A percentile compares a stretch with the other conserved stretches of the same genome.
Conservation (phyloP, 2,113 vertebrate genomes). For the Eulemur rufifrons region DNA sequence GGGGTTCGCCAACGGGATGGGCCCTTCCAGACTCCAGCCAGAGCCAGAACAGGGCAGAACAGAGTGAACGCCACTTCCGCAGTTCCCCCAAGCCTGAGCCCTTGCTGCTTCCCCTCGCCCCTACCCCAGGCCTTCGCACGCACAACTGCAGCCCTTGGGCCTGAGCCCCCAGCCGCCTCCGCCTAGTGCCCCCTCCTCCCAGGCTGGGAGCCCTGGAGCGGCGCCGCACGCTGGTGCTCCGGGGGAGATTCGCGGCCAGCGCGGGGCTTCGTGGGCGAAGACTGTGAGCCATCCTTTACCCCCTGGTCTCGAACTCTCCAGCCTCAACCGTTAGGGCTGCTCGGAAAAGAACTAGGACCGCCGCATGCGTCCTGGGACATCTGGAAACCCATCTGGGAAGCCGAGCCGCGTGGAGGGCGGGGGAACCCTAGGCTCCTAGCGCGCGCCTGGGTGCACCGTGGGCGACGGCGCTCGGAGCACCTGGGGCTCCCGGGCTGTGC, state of each 20-base stretch:
- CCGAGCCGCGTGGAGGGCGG: background rate
- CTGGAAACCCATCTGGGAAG: background rate
- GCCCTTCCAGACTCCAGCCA: rapidly evolving
- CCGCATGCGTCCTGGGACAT: background rate
- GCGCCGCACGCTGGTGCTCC: background rate
- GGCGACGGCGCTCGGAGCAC: no score
- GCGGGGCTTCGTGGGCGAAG: background rate
- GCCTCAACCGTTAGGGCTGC: background rate
- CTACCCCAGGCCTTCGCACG: background rate
- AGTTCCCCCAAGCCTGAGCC: rapidly evolving
- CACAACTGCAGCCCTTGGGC: no score
- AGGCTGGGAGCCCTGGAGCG: no score
- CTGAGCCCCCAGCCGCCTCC: background rate
- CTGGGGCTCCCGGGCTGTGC: background rate
- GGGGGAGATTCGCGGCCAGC: rapidly evolving
- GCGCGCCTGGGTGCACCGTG: background rate
- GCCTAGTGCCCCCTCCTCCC: no score
- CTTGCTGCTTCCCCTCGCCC: background rate
- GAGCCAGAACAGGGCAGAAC: background rate
- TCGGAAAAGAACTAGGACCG: background rate
- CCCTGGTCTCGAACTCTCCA: background rate
- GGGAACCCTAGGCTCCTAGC: background rate
- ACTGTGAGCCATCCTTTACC: background rate
- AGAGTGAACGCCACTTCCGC: background rate
- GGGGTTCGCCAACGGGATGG: rapidly evolving